A percentile compares a stretch with the other conserved stretches of the same genome.
phyloP scores from a whole-genome alignment of 2,113 vertebrate genomes.

The Psittacara wagleri region DNA sequence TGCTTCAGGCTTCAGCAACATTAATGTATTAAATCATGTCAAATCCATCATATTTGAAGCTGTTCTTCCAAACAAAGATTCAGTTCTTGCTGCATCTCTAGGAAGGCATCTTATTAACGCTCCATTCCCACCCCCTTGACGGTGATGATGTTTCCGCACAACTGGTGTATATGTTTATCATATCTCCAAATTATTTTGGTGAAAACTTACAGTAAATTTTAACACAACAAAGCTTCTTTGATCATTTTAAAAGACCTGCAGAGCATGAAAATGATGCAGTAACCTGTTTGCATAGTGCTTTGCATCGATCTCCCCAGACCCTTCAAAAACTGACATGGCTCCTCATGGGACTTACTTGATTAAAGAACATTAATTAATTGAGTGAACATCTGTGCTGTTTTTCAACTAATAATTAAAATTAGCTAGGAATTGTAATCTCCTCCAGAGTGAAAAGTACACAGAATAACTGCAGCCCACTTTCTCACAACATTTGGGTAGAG shows the following conservation, averaged over 20 bases:
- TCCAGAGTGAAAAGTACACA: background rate
- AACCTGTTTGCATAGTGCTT: background rate
- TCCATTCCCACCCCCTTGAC: background rate
- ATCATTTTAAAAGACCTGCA: background rate
- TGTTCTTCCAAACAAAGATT: background rate
- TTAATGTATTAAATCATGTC: background rate
- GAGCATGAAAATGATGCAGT: background rate
- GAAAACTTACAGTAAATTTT: background rate
- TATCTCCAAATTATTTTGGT: background rate
- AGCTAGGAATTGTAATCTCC: background rate
- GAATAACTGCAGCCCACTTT: background rate
- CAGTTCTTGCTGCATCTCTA: background rate
- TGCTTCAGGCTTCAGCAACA: background rate
- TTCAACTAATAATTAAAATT: slow-evolving; percentile 35
- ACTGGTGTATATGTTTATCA: background rate
- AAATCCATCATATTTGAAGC: background rate
- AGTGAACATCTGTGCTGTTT: slow-evolving; percentile 52
- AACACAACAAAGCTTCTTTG: background rate
- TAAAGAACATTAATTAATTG: slow-evolving; percentile 62
- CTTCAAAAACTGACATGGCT: slow-evolving; percentile 9
- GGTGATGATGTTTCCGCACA: background rate
- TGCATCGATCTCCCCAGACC: background rate
- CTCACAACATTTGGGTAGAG: background rate
- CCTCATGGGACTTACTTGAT: slow-evolving; percentile 10
- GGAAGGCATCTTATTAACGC: background rate